Conservation (phyloP, 2,113 vertebrate species). For the Nothocercus nigrocapillus region DNA sequence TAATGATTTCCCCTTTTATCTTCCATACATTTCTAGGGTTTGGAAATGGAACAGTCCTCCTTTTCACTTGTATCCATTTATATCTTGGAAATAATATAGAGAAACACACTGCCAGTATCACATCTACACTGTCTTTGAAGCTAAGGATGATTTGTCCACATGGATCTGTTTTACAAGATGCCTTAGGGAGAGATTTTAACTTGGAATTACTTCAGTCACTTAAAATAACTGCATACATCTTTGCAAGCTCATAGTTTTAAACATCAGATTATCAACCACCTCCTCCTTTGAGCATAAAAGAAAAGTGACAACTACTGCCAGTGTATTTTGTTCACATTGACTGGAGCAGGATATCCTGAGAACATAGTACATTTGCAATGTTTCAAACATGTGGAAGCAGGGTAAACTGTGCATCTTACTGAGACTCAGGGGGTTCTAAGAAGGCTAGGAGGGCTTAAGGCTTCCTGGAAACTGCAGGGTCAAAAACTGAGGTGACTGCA, state of each 20-base stretch:
- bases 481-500: background rate
- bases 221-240: background rate
- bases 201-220: background rate
- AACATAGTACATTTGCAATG: rapidly evolving
- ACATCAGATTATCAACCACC: background rate
- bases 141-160: background rate
- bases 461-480: background rate
- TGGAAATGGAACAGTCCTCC: background rate
- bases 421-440: background rate
- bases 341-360: background rate
- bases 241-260: background rate
- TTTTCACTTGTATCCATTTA: background rate
- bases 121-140: background rate
- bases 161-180: background rate
- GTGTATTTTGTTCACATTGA: background rate
- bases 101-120: background rate
- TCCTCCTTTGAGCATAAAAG: background rate
- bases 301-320: background rate
- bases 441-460: background rate
- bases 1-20: background rate
- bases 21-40: background rate
- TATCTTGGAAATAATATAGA: background rate
- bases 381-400: rapidly evolving
- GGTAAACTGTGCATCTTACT: rapidly evolving
- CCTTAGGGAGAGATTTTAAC: background rate